Conservation (phyloP, 2,113 vertebrate genomes). For the Ciconia maguari region DNA sequence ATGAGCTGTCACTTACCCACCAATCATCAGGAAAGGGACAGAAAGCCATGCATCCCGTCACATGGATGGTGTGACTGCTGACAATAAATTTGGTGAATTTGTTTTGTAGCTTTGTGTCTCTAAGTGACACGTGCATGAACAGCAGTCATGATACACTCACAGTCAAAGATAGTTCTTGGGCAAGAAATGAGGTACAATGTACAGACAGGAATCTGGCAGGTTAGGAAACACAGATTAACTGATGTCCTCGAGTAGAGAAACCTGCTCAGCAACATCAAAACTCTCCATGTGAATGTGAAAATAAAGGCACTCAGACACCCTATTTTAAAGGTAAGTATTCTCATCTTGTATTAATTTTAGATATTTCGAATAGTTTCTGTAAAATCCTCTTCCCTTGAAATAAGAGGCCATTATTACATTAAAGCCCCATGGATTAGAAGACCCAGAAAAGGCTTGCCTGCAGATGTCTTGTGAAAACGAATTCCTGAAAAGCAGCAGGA, state of each 20-base stretch:
- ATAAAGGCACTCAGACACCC: neutral
- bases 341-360: neutral
- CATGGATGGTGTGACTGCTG: neutral
- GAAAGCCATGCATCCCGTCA: neutral
- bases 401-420: neutral
- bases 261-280: neutral
- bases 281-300: neutral
- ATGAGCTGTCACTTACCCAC: neutral
- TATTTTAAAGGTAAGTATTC: neutral
- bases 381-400: neutral
- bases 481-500: conserved; percentile 34
- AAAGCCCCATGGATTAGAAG: neutral
- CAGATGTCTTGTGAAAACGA: neutral
- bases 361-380: neutral
- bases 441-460: neutral
- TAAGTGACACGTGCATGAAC: neutral
- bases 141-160: neutral
- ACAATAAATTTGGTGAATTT: neutral
- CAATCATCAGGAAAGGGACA: neutral
- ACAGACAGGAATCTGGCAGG: neutral
- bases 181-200: neutral
- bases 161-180: neutral
- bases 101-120: neutral
- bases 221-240: neutral
- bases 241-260: neutral